A percentile compares a stretch with the other conserved stretches of the same genome.
phyloP scores from a whole-genome alignment of 1,140 invertebrate genomes.

The Drosophila albomicans region DNA sequence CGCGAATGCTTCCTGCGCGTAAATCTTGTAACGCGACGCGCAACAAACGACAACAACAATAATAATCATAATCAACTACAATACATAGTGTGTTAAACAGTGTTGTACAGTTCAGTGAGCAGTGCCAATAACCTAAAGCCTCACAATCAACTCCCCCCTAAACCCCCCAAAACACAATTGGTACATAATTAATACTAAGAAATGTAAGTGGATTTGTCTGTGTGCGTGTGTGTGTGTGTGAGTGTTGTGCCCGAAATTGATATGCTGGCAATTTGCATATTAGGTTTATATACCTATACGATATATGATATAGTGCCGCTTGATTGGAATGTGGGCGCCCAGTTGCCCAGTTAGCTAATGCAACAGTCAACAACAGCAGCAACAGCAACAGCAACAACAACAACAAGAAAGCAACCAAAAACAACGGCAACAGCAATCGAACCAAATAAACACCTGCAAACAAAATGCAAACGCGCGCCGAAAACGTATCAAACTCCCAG shows the following conservation, averaged over 20 bases:
- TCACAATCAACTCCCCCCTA: background rate
- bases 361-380: conserved; percentile 19
- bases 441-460: conserved; percentile 48
- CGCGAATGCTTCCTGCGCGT: conserved; percentile 47
- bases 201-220: conserved; percentile 34
- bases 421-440: conserved; percentile 1
- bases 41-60: conserved; percentile 22
- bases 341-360: conserved; percentile 39
- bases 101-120: conserved; percentile 44
- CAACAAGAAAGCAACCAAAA: conserved; percentile 10
- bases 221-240: conserved; percentile 35
- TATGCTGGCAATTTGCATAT: conserved; percentile 62
- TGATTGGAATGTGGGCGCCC: conserved; percentile 74
- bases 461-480: conserved; percentile 49
- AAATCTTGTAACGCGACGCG: conserved; percentile 40
- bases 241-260: conserved; percentile 55
- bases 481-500: conserved; percentile 29
- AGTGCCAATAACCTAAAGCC: conserved; percentile 37
- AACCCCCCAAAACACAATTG: background rate
- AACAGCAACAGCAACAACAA: conserved; percentile 11
- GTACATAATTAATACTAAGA: conserved; percentile 6
- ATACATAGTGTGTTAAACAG: conserved; percentile 6
- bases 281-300: conserved; percentile 33
- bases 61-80: conserved; percentile 11
- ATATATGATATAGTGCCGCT: conserved; percentile 67